These are phyloP conservation scores for Hermaeophaga mercurialis DNA, from an alignment of 2,888 invertebrate species.

Conservation along the genomic window DNA sequence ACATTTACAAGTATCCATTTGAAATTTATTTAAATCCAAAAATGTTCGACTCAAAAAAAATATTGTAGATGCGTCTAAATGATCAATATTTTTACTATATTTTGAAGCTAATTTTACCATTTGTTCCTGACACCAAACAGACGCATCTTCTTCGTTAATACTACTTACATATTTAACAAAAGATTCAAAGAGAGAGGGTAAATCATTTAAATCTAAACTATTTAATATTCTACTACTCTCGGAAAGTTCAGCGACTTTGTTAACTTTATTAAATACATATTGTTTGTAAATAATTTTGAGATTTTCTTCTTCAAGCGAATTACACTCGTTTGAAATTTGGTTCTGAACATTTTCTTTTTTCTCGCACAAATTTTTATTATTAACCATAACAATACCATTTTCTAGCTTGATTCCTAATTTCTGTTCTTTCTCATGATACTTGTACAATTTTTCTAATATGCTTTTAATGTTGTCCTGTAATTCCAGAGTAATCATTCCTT, in stretches of 20 bases:
- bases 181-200: slow-evolving; percentile 42
- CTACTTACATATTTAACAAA: slow-evolving; percentile 46
- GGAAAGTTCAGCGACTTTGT: slow-evolving; percentile 49
- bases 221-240: slow-evolving; percentile 46
- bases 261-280: slow-evolving; percentile 53
- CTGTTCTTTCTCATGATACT: slow-evolving; percentile 48
- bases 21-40: slow-evolving; percentile 59
- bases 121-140: slow-evolving; percentile 52
- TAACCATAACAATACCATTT: slow-evolving; percentile 65
- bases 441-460: slow-evolving; percentile 47
- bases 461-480: slow-evolving; percentile 41
- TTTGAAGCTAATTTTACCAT: slow-evolving; percentile 49
- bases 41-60: slow-evolving; percentile 64
- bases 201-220: slow-evolving; percentile 38
- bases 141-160: slow-evolving; percentile 39
- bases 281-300: slow-evolving; percentile 48
- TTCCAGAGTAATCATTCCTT: slow-evolving; percentile 46
- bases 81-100: slow-evolving; percentile 29
- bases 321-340: too few species aligned
- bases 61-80: slow-evolving; percentile 27
- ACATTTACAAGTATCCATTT: slow-evolving; percentile 63
- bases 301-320: slow-evolving; percentile 42
- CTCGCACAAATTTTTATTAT: slow-evolving; percentile 42
- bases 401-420: slow-evolving; percentile 59
- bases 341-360: slow-evolving; percentile 22